Base-by-base conservation (phyloP, 2,888 invertebrate species). In the Mythimna vitellina region DNA sequence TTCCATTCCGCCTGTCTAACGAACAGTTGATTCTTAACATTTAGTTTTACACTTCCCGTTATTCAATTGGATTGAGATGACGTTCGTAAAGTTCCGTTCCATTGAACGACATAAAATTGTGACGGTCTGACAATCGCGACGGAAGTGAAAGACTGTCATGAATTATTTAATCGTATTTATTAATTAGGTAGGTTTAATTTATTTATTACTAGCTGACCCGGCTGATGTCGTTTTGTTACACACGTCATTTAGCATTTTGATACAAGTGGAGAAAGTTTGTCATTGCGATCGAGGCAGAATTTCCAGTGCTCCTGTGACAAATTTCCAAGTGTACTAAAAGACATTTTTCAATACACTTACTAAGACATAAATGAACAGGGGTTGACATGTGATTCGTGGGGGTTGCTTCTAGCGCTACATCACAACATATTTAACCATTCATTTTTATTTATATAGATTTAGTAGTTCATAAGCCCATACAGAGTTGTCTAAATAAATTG, bases 381-480 rank as follows among this genome's bases (percentile, higher is more conserved):
- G 38, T 38, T 38, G 38, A 38, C 38, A 3, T 10, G 10, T 3
- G 38, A 38, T 12, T 42, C 4, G 12, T 42, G 38, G 10, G 38
- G 12, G 38, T 38, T 38, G 38, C 12, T 2, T 29, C 3, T 42
- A 14, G 38, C 12, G 12, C 38, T 10, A 12, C 38, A 0, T 6
- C 46, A 46, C 12, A 51, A 10, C 32, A 9, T 22, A 38, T 5
- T 25, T 17, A 6, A 42, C 14, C 12, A 42, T 42, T 14, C 14
- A 38, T 38, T 9, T 38, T 38, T 38, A 10, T 10, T 42, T 42
- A 42, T 42, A 7, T 46, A 46, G 17, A 58, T 14, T 25, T 20
- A 22, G 14, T 54, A 32, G 61, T 57, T 22, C n/a, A 54, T n/a
- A 64, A 54, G 53, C 7, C 29, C 53, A 70, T 70, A 46, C 9